Percentiles rank a stretch among this genome's conserved stretches.
phyloP scores from a whole-genome alignment of 1,140 invertebrate genomes.

The Cherax destructor region DNA sequence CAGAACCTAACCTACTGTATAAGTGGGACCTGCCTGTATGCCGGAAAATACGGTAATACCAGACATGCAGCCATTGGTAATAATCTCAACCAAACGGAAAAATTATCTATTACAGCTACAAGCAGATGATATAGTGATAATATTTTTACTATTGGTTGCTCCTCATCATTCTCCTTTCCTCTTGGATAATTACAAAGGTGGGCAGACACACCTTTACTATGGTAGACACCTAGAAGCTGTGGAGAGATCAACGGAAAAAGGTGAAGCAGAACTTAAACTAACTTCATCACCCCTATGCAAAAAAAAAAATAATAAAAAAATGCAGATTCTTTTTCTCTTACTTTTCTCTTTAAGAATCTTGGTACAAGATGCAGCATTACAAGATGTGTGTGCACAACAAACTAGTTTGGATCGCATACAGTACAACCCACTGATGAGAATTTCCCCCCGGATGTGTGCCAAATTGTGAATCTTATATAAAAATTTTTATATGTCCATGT shows the following conservation, averaged over 20 bases:
- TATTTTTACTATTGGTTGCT: constrained; percentile 3
- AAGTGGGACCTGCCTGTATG: no score
- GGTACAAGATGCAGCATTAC: background rate
- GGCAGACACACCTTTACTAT: background rate
- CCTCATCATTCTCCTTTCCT: constrained; percentile 12
- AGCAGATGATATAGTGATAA: background rate
- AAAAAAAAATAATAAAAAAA: background rate
- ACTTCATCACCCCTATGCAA: background rate
- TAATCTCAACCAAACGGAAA: background rate
- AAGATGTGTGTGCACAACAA: background rate
- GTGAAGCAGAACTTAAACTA: background rate
- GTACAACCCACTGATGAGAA: no score
- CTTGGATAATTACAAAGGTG: background rate
- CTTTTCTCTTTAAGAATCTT: background rate
- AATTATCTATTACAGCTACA: background rate
- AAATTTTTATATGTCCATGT: no score
- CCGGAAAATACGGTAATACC: background rate
- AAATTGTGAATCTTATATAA: no score
- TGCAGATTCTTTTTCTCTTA: background rate
- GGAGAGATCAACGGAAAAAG: background rate
- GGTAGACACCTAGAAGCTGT: constrained; percentile 12
- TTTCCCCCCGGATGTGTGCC: no score
- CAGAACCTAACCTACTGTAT: no score
- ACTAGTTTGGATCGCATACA: no score
- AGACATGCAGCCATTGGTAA: background rate